These are phyloP conservation scores for Oligia strigilis DNA, from an alignment of 2,888 invertebrate genomes.

Conservation along the genomic window DNA sequence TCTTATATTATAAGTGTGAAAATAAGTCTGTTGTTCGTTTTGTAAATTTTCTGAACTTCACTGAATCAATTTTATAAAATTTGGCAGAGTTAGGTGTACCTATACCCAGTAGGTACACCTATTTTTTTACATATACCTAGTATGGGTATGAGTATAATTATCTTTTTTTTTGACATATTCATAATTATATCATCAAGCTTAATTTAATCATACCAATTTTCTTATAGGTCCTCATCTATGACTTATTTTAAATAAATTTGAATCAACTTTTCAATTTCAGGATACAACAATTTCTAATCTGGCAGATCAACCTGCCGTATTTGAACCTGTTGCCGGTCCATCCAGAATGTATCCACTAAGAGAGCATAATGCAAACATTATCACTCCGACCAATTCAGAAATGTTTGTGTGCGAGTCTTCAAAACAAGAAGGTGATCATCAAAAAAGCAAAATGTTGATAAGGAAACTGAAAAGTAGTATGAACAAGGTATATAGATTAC, in stretches of 20 bases:
- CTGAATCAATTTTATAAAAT: too few relatives aligned
- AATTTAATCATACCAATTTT: too few relatives aligned
- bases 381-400: background rate
- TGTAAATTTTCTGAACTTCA: too few relatives aligned
- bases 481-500: constrained; percentile 8
- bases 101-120: too few relatives aligned
- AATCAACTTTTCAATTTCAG: background rate
- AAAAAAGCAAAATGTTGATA: background rate
- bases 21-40: too few relatives aligned
- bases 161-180: too few relatives aligned
- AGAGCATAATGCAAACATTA: constrained; percentile 8
- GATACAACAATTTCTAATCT: constrained; percentile 8
- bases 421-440: background rate
- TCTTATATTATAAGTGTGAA: too few relatives aligned
- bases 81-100: too few relatives aligned
- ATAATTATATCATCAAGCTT: too few relatives aligned
- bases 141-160: too few relatives aligned
- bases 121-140: too few relatives aligned
- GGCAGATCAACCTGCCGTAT: constrained; percentile 7
- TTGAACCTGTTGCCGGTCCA: constrained; percentile 22
- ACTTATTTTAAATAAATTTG: background rate
- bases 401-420: background rate
- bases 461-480: constrained; percentile 6
- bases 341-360: background rate
- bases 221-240: background rate